Conservation (phyloP, 2,888 invertebrate genomes). For the Trisateles emortualis region DNA sequence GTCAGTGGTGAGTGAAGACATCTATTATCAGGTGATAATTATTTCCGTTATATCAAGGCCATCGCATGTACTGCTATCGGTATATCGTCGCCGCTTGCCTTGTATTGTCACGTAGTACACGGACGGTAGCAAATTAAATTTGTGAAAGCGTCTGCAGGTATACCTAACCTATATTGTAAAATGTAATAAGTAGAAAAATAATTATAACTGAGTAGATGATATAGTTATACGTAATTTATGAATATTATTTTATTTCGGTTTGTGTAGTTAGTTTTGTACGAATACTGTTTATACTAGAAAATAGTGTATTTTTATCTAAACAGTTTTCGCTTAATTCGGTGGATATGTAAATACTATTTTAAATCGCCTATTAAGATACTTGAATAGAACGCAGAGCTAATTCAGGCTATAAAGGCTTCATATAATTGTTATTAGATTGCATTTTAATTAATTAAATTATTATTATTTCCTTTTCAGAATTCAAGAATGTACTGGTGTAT, state of each 20-base stretch:
- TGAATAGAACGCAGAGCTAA: slow-evolving; percentile 6
- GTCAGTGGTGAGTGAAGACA: slow-evolving; percentile 87
- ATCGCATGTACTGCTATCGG: slow-evolving; percentile 77
- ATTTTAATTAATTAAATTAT: slow-evolving; percentile 11
- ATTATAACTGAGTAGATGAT: slow-evolving; percentile 7
- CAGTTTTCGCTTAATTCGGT: slow-evolving; percentile 14
- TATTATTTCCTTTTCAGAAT: slow-evolving; percentile 73
- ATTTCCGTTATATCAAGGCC: slow-evolving; percentile 79
- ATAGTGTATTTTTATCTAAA: slow-evolving; percentile 6
- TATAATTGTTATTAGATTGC: slow-evolving; percentile 10
- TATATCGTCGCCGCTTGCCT: slow-evolving; percentile 54
- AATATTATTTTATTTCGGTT: slow-evolving; percentile 10
- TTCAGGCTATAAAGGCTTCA: slow-evolving; percentile 14
- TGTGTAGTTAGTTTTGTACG: slow-evolving; percentile 17
- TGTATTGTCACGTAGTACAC: slow-evolving; percentile 41
- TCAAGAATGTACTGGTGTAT: slow-evolving; percentile 80
- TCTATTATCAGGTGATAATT: slow-evolving; percentile 85
- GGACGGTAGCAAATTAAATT: slow-evolving; percentile 24
- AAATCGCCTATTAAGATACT: slow-evolving; percentile 8
- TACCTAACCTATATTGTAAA: background rate
- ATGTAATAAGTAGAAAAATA: slow-evolving; percentile 15
- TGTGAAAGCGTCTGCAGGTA: slow-evolving; percentile 4
- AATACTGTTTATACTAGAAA: slow-evolving; percentile 2
- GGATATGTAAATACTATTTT: slow-evolving; percentile 22
- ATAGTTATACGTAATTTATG: slow-evolving; percentile 11